Conservation (phyloP, 2,113 vertebrate species). For the Hypanus sabinus region DNA sequence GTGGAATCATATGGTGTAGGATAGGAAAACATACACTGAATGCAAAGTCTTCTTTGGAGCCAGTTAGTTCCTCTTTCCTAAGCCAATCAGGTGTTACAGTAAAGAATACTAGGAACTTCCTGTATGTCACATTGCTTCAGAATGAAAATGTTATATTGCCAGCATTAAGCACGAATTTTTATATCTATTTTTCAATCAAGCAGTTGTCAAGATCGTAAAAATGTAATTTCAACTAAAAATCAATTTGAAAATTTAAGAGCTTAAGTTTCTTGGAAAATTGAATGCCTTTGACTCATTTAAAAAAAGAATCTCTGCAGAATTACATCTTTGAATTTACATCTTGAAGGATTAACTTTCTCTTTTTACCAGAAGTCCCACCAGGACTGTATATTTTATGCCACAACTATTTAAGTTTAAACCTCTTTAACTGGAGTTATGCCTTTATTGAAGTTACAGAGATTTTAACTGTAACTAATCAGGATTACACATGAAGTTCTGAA, state of each 20-base stretch:
- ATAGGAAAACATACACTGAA: background rate
- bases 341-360: slow-evolving; percentile 57
- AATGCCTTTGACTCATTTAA: background rate
- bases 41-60: background rate
- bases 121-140: background rate
- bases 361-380: slow-evolving; percentile 40
- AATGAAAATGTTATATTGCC: background rate
- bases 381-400: slow-evolving; percentile 62
- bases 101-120: background rate
- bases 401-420: slow-evolving; percentile 54
- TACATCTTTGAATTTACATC: slow-evolving; percentile 46
- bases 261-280: background rate
- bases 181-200: background rate
- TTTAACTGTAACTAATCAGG: slow-evolving; percentile 72
- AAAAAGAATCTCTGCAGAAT: background rate
- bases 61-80: background rate
- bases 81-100: background rate
- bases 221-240: slow-evolving; percentile 3
- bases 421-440: slow-evolving; percentile 69
- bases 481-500: slow-evolving; percentile 76
- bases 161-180: background rate
- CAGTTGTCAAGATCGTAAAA: background rate
- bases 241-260: background rate
- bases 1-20: slow-evolving; percentile 71
- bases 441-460: slow-evolving; percentile 72